Evolutionary conservation across 2,797 vertebrate species (phyloP), one percentile per base, ranked within the genome.

Genomic region (Vultur gryphus): DNA sequence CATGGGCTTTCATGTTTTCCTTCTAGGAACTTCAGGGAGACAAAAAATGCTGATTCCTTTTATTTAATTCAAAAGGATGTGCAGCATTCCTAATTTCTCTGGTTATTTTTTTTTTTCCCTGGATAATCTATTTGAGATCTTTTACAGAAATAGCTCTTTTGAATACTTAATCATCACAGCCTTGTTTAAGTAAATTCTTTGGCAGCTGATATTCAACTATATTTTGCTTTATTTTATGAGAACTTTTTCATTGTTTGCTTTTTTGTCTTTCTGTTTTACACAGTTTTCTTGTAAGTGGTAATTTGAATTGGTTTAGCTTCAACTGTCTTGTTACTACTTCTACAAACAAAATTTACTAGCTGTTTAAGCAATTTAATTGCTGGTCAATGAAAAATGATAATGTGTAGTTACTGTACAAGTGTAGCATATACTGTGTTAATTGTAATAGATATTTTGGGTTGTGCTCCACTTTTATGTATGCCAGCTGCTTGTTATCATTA

Each of bases 391-490:
- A 71, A 62, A 72, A 61, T 24, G 9, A 20, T 29, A 3, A 77
- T 23, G 9, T 71, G 43, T 85, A 75, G 78, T 54, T 90, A 35
- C 35, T 87, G 31, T 58, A 41, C 18, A 71, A 71, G 9, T 61
- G 77, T 76, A 90, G 51, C 44, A 52, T 65, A 20, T 61, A 55
- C 46, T 76, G 26, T 92, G 62, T 82, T 90, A 83, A 90, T 93
- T 87, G 62, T 94, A 76, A 33, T n/a, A 75, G 67, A 16, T 87
- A 61, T 87, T 93, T 51, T 85, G 51, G 72, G 71, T 87, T 89
- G 33, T 93, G 95, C 72, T 87, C 91, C 69, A 94, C n/a, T 95
- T 94, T 46, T 71, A 64, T 93, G 61, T 85, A 10, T 95, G 95
- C 59, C 87, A 93, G 78, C 78, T 71, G 64, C 79, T 80, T 89